A percentile compares a stretch with the other conserved stretches of the same genome.
Evolutionary conservation across 2,797 vertebrate species (phyloP).

Genomic region (Pseudomugil gertrudae): DNA sequence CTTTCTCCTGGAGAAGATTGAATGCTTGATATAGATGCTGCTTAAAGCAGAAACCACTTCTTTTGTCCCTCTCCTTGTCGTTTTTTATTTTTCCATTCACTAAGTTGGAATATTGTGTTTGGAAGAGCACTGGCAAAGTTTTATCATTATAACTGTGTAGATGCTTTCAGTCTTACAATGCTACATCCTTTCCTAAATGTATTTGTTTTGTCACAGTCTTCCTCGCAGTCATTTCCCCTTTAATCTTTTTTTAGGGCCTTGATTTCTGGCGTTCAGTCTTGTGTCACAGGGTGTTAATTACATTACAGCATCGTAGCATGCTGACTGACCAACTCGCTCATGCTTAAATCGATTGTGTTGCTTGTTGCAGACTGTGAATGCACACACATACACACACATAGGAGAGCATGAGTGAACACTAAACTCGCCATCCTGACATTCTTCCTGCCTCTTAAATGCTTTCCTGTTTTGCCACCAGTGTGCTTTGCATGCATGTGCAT

Average conservation of each 20-base stretch:
- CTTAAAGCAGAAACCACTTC: background rate
- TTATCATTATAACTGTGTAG: constrained; percentile 40
- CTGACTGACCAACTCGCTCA: constrained; percentile 23
- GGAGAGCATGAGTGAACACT: constrained; percentile 46
- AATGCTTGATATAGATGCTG: background rate
- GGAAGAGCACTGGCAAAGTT: constrained; percentile 37
- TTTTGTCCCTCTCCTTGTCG: constrained; percentile 12
- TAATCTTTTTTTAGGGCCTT: constrained; percentile 11
- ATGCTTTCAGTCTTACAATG: constrained; percentile 57
- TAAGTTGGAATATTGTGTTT: constrained; percentile 53
- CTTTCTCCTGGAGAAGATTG: background rate
- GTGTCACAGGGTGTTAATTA: constrained; percentile 52
- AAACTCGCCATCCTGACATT: constrained; percentile 55
- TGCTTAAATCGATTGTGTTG: constrained; percentile 5
- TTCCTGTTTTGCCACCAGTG: constrained; percentile 68
- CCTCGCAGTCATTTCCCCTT: constrained; percentile 22
- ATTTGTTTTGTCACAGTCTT: constrained; percentile 32
- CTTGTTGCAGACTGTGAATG: background rate
- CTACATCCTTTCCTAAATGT: constrained; percentile 52
- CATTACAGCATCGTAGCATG: constrained; percentile 36
- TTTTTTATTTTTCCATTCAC: constrained; percentile 33
- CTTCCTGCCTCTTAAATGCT: constrained; percentile 61
- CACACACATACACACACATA: constrained; percentile 26
- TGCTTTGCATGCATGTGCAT: constrained; percentile 22
- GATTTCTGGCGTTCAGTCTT: constrained; percentile 34